Evolutionary conservation across 2,888 invertebrate species (phyloP), one percentile per base, ranked within the genome.

Genomic region (Patella caerulea): DNA sequence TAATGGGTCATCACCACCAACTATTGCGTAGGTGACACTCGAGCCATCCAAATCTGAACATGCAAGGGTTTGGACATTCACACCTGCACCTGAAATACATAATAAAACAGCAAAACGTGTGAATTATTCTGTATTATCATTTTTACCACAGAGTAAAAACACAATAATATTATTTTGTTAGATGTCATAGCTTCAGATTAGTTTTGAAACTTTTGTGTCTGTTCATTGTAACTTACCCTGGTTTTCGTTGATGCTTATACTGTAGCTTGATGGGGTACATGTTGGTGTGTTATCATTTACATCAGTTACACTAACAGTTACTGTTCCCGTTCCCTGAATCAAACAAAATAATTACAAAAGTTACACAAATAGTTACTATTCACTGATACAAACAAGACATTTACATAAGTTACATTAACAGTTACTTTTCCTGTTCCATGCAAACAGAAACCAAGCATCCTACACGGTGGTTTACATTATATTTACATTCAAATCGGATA

Each of bases 231-330:
- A 9, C 45, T 45, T 45, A 45, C 45, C 72, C 5, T 78, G 78
- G 56, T 78, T 75, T 70, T 83, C 83, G 3, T 19, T 59, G 52
- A 79, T 75, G 2, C 24, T 52, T 24, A 69, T 78, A 53, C 76
- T 75, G 70, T 71, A 80, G 17, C 75, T 56, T 3, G 83, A 75
- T 15, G 82, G 82, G 0, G 75, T 74, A 76, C 88, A 89, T 0
- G 82, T 71, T 12, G 89, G 89, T 1, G 79, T 53, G 72, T 86
- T 87, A 76, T 89, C 89, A 78, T 88, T 87, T 17, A 81, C 81
- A 79, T 89, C 86, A 19, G 76, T 73, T 2, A 89, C 86, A 15
- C 70, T 76, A 2, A 89, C 80, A 3, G 87, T 88, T 17, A 89
- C 83, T 11, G 85, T 86, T 4, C 87, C 86, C 1, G 87, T 83